Percentiles rank a stretch among this genome's conserved stretches.
phyloP scores from a whole-genome alignment of 1,140 invertebrate species.

The Drosophila nigromelanica region DNA sequence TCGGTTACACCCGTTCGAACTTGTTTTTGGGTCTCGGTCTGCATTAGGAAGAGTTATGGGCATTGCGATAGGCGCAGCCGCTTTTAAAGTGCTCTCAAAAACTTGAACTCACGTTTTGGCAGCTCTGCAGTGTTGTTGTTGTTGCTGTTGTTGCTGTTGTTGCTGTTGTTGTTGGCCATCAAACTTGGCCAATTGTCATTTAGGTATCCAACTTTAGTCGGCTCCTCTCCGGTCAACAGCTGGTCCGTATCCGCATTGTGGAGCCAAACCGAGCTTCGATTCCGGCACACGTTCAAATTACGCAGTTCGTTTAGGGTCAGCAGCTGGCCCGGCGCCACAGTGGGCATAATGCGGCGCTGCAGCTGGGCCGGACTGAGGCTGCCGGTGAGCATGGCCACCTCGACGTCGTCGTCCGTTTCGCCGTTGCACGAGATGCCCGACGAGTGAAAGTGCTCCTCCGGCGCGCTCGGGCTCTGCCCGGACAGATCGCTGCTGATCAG shows the following conservation, averaged over 20 bases:
- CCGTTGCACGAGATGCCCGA: conserved; percentile 79
- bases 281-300: conserved; percentile 73
- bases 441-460: conserved; percentile 78
- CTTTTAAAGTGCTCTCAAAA: conserved; percentile 26
- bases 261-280: conserved; percentile 75
- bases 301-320: conserved; percentile 59
- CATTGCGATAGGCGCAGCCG: conserved; percentile 50
- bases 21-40: not conserved
- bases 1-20: too few species aligned
- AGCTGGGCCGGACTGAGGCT: conserved; percentile 57
- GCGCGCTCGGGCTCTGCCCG: not conserved
- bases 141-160: too few species aligned
- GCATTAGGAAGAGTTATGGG: conserved; percentile 52
- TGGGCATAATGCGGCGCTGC: conserved; percentile 21
- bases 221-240: conserved; percentile 30
- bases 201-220: conserved; percentile 33
- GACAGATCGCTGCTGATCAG: conserved; percentile 48
- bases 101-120: conserved; percentile 51
- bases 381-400: conserved; percentile 78
- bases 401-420: conserved; percentile 71
- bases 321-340: conserved; percentile 17
- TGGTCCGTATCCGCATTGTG: conserved; percentile 65
- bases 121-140: conserved; percentile 46
- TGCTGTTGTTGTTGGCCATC: conserved; percentile 56
- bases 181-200: conserved; percentile 75